Base-by-base conservation (phyloP, 2,888 invertebrate genomes). In the Dasysyrphus albostriatus region DNA sequence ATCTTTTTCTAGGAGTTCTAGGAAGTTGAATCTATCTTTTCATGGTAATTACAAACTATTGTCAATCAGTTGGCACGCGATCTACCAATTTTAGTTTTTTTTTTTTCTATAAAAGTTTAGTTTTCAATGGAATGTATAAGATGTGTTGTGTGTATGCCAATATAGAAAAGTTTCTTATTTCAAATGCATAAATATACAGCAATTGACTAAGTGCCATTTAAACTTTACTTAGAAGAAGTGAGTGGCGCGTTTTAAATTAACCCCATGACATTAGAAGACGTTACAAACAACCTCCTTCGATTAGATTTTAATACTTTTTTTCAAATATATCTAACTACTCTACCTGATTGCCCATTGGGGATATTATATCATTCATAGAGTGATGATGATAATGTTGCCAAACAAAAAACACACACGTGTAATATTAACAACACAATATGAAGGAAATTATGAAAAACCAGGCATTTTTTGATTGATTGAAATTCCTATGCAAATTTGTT, bases 61-160 rank as follows among this genome's bases (percentile, higher is more conserved):
- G 87, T 87, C 87, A 87, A 87, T 87, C 87, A 87, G 58, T 65
- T 87, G 78, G 83, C 83, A 87, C 87, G 87, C 87, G 87, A 87
- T 87, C 54, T 63, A 72, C 75, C 75, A 79, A 75, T 83, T 87
- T 67, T 42, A 37, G 1, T 51, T 29, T 44, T 63, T 24, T 34
- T 9, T 47, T 49, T 61, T 24, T 39, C 3, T 47, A 7, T 44
- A 24, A 49, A 34, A 37, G 8, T 65, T 16, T 14, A 63, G 16
- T 5, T 67, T 44, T 32, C 24, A 14, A 39, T 56, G 73, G 54
- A 67, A 76, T 81, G 76, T 54, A n/a, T 19, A 16, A 37, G 19
- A 39, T 39, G 54, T 16, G 24, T 61, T 24, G 19, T 42, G n/a
- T 47, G 16, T 14, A 3, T 44, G 44, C n/a, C 42, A 10, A 32